Evolutionary conservation across 1,140 invertebrate species (phyloP).

Genomic region (Teleogryllus occipitalis): DNA sequence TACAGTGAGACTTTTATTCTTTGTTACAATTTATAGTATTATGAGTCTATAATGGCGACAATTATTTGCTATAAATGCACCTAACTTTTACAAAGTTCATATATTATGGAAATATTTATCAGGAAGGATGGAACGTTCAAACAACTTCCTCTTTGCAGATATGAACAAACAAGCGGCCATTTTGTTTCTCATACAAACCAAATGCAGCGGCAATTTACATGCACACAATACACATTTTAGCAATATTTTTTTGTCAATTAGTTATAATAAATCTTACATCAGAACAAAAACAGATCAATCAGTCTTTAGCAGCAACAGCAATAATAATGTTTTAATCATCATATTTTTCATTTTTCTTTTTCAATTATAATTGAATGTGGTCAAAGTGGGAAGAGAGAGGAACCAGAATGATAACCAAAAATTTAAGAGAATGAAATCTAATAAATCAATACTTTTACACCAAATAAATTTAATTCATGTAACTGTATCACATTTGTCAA

Average conservation of each 20-base stretch:
- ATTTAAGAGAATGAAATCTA: no score
- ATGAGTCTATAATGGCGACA: not conserved
- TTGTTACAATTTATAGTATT: not conserved
- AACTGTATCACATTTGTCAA: no score
- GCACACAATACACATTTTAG: not conserved
- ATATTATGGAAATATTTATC: not conserved
- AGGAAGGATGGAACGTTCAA: not conserved
- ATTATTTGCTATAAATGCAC: not conserved
- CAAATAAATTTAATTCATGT: no score
- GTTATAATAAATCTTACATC: not conserved
- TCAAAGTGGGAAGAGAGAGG: not conserved
- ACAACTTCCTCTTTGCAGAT: not conserved
- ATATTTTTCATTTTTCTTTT: not conserved
- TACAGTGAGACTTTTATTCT: not conserved
- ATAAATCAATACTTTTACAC: no score
- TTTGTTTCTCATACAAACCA: not conserved
- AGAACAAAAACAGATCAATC: not conserved
- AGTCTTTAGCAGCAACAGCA: slow-evolving; percentile 1
- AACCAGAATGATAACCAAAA: no score
- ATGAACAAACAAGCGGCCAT: not conserved
- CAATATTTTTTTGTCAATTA: not conserved
- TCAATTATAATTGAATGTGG: not conserved
- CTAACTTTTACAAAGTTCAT: not conserved
- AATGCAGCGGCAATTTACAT: not conserved
- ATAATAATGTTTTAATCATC: not conserved